A percentile compares a stretch with the other conserved stretches of the same genome.
These are phyloP conservation scores for Leptopilina myrica DNA, from an alignment of 2,888 invertebrate genomes.

Conservation along the genomic window DNA sequence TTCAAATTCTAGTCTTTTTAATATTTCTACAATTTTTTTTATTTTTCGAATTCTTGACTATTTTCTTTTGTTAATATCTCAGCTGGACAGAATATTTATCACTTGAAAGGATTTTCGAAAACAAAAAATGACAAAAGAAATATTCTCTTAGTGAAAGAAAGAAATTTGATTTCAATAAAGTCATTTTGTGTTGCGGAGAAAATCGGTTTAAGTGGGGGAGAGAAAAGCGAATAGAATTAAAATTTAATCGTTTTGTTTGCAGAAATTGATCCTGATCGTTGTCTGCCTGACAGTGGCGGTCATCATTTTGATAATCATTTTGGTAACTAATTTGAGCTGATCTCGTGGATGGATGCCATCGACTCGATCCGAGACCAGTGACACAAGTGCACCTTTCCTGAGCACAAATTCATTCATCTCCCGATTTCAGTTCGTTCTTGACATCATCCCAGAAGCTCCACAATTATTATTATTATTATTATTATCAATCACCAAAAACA, in stretches of 20 bases:
- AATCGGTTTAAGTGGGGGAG: slow-evolving; percentile 1
- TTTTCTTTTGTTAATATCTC: no score
- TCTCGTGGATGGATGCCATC: slow-evolving; percentile 51
- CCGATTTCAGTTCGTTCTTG: slow-evolving; percentile 28
- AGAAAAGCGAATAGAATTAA: slow-evolving; percentile 45
- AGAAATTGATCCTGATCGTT: slow-evolving; percentile 93
- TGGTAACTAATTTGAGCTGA: slow-evolving; percentile 75
- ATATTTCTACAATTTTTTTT: no score
- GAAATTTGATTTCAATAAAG: background rate
- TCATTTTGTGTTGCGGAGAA: background rate
- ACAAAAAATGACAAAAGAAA: no score
- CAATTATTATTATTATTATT: background rate
- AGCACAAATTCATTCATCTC: slow-evolving; percentile 34
- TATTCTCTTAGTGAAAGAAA: no score
- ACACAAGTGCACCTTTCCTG: slow-evolving; percentile 20
- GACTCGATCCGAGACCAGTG: slow-evolving; percentile 39
- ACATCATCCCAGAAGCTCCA: slow-evolving; percentile 8
- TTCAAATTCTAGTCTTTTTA: no score
- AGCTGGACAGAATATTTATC: no score
- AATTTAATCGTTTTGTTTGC: slow-evolving; percentile 78
- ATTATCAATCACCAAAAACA: slow-evolving; percentile 1
- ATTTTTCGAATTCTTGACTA: no score
- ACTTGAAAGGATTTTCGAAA: no score
- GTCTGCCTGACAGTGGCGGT: slow-evolving; percentile 88
- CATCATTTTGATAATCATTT: slow-evolving; percentile 87